Evolutionary conservation across 2,888 invertebrate species (phyloP).

Genomic region (Ptycholaimellus sp.): DNA sequence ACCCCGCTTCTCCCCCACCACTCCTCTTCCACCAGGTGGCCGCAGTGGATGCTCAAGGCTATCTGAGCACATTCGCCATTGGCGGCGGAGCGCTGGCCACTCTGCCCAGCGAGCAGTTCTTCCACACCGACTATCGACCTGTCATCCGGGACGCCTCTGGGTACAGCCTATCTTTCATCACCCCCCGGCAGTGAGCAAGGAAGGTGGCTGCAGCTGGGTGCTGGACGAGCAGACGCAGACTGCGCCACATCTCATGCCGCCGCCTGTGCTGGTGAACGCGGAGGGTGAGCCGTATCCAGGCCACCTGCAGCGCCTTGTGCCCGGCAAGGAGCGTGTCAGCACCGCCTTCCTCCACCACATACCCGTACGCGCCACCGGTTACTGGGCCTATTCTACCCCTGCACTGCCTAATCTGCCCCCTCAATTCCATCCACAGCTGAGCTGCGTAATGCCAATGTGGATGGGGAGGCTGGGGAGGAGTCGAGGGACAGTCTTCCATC

Average conservation of each 20-base stretch:
- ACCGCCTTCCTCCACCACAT: too few relatives aligned
- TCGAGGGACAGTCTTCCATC: not conserved
- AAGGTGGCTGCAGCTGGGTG: conserved; percentile 47
- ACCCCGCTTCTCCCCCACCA: too few relatives aligned
- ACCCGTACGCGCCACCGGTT: too few relatives aligned
- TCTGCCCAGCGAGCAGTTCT: conserved; percentile 72
- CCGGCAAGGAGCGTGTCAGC: conserved; percentile 67
- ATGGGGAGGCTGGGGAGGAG: too few relatives aligned
- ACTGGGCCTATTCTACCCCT: too few relatives aligned
- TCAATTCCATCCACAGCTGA: too few relatives aligned
- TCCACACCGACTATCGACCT: conserved; percentile 83
- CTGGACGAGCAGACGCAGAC: conserved; percentile 85
- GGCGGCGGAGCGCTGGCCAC: conserved; percentile 35
- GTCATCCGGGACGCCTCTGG: conserved; percentile 53
- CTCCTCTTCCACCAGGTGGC: too few relatives aligned
- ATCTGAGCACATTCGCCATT: conserved; percentile 64
- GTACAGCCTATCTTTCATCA: not conserved
- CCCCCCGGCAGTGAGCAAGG: not conserved
- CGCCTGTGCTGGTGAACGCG: conserved; percentile 73
- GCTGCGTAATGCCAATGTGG: too few relatives aligned
- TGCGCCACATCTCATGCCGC: conserved; percentile 85
- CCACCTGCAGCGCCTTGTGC: conserved; percentile 58
- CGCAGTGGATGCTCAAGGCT: conserved; percentile 81
- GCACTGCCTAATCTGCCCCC: too few relatives aligned
- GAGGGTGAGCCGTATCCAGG: conserved; percentile 82